Evolutionary conservation across 2,888 invertebrate genomes (phyloP), one percentile per base, ranked within the genome.

Genomic region (Thymelicus lineola): DNA sequence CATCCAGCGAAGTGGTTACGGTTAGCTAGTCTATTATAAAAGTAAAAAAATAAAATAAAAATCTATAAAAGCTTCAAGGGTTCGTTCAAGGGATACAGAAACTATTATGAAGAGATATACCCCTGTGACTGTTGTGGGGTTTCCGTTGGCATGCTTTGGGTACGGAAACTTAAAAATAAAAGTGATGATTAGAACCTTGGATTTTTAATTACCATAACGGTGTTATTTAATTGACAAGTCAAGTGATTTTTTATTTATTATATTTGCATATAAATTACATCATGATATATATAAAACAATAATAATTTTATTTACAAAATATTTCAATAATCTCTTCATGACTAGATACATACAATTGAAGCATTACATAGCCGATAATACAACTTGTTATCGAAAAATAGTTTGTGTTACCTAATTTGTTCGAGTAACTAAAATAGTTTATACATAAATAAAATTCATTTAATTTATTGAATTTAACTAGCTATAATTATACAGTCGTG

Each of bases 281-380:
- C 86, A 86, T 86, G 82, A 83, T 83, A 80, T 82, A 80, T 82
- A 85, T 79, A 80, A 80, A 79, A 80, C 77, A 79, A 83, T 78
- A 79, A 82, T 86, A 81, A 82, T 88, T 89, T 90, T 93, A 93
- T 93, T 82, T 93, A 93, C 92, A 93, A 89, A 90, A 90, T 87
- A 90, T 75, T 87, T 80, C 78, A 79, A 76, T 85, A 86, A 87
- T 90, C 86, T 88, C 82, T 84, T 88, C 82, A 83, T 93, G 93
- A 92, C 93, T 92, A 92, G 90, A 68, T 77, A 75, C 67, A 76
- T 75, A 75, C 68, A 75, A 74, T 80, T 83, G 80, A 88, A 85
- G 86, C 84, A 50, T 50, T 17, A 17, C 48, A 86, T 82, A 82
- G 86, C 88, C 89, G 86, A 88, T 86, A 76, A 68, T 68, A 68